A percentile compares a stretch with the other conserved stretches of the same genome.
Conservation (phyloP, 2,113 vertebrate genomes). For the Vulpes ferrilata region DNA sequence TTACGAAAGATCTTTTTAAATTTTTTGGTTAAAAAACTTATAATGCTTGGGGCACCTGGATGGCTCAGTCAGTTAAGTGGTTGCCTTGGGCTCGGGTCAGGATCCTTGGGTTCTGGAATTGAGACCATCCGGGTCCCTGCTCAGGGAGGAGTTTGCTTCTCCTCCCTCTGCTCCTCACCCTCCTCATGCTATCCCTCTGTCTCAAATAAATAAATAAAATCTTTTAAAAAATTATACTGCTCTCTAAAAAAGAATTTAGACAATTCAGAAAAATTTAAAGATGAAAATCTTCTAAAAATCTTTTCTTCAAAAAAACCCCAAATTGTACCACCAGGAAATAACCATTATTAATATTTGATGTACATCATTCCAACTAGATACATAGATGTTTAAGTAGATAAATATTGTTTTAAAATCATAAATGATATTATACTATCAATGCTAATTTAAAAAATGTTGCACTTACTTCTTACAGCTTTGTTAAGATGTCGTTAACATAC, state of each 20-base stretch:
- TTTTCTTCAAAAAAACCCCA: not conserved
- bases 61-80: not conserved
- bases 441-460: not conserved
- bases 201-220: not conserved
- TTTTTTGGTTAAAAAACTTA: not conserved
- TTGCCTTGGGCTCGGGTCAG: not conserved
- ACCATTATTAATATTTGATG: not conserved
- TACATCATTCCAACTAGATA: not conserved
- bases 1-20: not conserved
- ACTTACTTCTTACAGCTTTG: not conserved
- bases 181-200: not conserved
- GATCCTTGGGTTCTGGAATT: not conserved
- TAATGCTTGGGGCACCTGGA: not conserved
- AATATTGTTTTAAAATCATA: not conserved
- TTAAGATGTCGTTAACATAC: not conserved
- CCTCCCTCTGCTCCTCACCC: not conserved
- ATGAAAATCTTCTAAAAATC: not conserved
- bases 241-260: slow-evolving; percentile 2
- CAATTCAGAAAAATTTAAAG: not conserved
- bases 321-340: not conserved
- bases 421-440: not conserved
- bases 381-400: not conserved
- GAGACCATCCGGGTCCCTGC: not conserved
- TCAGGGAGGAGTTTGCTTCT: not conserved
- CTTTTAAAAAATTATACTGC: not conserved